Base-by-base conservation (phyloP, 1,140 invertebrate genomes). In the Diprion similis region DNA sequence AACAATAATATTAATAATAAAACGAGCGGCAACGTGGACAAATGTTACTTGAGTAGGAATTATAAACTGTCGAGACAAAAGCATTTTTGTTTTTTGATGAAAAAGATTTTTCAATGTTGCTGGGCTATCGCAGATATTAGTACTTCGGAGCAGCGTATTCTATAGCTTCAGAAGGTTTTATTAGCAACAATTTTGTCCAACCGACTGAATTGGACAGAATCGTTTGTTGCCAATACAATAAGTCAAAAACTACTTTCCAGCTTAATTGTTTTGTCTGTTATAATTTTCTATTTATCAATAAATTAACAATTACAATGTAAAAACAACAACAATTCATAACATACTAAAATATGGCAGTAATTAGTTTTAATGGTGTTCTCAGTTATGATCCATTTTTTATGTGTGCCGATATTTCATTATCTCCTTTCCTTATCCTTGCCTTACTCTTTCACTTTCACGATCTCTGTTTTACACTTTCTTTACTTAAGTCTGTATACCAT, bases 281-380 rank as follows among this genome's bases (percentile, higher is more conserved):
- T 17, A 59, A 59, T 59, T 13, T 59, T 8, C 51, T 15, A 59
- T 37, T 71, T 59, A 64, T 65, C 59, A 64, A 71, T 71, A 71
- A 71, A 71, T 71, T 71, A 71, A 71, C 65, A 71, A 71, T 65
- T 51, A 71, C 59, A 71, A 71, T 64, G 47, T 37, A 64, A 51
- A 71, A 71, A 71, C 70, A 64, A 59, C 65, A 71, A 71, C 70
- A 45, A 71, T 64, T 64, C 45, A 17, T 51, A 64, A 65, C 59
- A 51, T 65, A 64, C 24, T 64, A 71, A 71, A 71, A 71, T 51
- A 71, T 71, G 70, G 59, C 70, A 71, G 59, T 71, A 71, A 65
- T 48, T 48, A 48, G 47, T 70, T 46, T 69, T 18, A 69, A 70
- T 48, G 45, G 46, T 48, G 17, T 47, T 37, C 6, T 37, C 24